Evolutionary conservation across 2,113 vertebrate genomes (phyloP), one percentile per base, ranked within the genome.

Genomic region (Cathartes aura): DNA sequence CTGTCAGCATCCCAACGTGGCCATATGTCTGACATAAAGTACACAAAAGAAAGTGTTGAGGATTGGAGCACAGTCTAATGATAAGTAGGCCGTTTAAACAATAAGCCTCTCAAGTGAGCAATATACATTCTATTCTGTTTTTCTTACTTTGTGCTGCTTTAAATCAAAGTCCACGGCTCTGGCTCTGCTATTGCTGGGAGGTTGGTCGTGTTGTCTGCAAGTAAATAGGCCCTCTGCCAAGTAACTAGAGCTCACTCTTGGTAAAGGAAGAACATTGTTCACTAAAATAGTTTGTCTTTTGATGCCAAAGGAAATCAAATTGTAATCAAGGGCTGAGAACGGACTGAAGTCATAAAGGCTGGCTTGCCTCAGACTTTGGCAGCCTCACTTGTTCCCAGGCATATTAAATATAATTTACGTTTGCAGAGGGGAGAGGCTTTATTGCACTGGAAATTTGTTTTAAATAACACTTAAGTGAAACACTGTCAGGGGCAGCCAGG

Each of bases 201-300:
- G 71, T 75, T 96, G 95, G 96, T 89, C 93, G 96, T 89, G 94
- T 86, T 96, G 91, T 96, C 97, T 98, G 96, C 94, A 87, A 98
- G 95, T 73, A 96, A 94, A 90, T 79, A 82, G 97, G 97, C 96
- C 72, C 58, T 93, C 68, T 89, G 97, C 98, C 98, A 98, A 98
- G 97, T 94, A 97, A 95, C 96, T 91, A 86, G 96, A 97, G 96
- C 97, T 98, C 91, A 83, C 97, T 98, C 97, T 98, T 97, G 94
- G 89, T 98, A 98, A 97, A 99, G 99, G 99, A 99, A 99, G 98
- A 99, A 98, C 98, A 99, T 99, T 99, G 99, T 99, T 97, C 98
- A 98, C 99, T 95, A 99, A 99, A 99, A 99, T 99, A 99, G 98
- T 97, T 98, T 98, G 97, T 85, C 98, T 98, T 99, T 98, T 98